A percentile compares a stretch with the other conserved stretches of the same genome.
phyloP scores from a whole-genome alignment of 2,113 vertebrate genomes.

The Esox niger region DNA sequence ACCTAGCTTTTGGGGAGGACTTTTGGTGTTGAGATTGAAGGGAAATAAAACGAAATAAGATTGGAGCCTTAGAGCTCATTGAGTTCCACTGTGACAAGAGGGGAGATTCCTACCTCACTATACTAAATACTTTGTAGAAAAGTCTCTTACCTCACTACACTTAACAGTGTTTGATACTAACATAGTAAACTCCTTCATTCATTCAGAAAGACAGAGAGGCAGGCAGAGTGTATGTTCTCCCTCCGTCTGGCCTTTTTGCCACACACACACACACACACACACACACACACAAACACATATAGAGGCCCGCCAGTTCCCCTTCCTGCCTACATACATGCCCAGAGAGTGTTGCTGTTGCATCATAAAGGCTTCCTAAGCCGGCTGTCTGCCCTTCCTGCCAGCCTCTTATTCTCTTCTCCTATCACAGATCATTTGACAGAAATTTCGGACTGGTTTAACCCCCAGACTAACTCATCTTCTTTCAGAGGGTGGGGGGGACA shows the following conservation, averaged over 20 bases:
- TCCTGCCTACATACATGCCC: constrained; percentile 89
- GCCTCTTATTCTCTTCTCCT: constrained; percentile 70
- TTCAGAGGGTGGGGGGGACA: not conserved
- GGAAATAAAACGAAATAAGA: no score
- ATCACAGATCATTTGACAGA: constrained; percentile 72
- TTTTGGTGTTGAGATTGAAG: not conserved
- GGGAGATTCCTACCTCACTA: no score
- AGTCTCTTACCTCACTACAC: no score
- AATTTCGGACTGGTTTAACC: constrained; percentile 50
- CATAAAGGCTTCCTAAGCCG: constrained; percentile 77
- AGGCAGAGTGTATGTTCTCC: not conserved
- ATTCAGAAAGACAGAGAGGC: not conserved
- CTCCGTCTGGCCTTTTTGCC: no score
- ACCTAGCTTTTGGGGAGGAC: not conserved
- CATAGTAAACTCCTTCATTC: no score
- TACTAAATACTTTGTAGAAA: no score
- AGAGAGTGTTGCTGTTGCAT: constrained; percentile 87
- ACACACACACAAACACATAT: constrained; percentile 15
- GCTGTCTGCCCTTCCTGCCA: constrained; percentile 75
- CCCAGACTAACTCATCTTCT: not conserved
- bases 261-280: not conserved
- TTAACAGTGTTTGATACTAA: no score
- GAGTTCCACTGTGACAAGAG: not conserved
- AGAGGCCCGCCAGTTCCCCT: constrained; percentile 77
- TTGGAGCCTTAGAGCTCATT: not conserved